phyloP scores from a whole-genome alignment of 2,113 vertebrate genomes.

The Antechinus stuartii region DNA sequence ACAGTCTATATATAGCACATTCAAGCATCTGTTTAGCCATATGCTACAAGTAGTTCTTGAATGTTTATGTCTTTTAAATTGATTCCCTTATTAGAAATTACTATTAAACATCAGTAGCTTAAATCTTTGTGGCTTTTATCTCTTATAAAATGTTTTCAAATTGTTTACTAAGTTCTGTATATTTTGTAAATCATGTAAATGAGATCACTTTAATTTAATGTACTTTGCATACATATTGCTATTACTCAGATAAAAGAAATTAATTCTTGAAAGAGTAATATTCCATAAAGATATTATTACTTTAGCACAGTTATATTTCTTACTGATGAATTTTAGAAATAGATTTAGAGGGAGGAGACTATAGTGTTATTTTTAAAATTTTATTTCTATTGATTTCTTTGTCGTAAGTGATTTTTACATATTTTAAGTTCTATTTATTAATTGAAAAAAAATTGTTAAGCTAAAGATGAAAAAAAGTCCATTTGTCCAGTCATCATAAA shows the following conservation, averaged over 20 bases:
- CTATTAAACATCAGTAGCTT: neutral
- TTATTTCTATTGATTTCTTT: constrained; percentile 35
- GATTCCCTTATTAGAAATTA: constrained; percentile 23
- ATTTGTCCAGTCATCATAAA: neutral
- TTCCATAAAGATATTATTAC: neutral
- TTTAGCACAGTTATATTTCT: constrained; percentile 6
- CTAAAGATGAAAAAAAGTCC: neutral
- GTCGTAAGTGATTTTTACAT: neutral
- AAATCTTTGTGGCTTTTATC: constrained; percentile 38
- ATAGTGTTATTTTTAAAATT: neutral
- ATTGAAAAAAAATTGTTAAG: neutral
- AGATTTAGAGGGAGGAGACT: neutral
- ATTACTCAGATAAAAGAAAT: constrained; percentile 28
- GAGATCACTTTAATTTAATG: constrained; percentile 22
- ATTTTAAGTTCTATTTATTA: neutral
- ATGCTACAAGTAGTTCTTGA: constrained; percentile 53
- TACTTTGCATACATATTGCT: constrained; percentile 17
- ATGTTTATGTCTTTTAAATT: constrained; percentile 24
- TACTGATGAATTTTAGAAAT: neutral
- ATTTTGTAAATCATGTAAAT: neutral
- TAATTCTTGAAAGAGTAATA: constrained; percentile 31
- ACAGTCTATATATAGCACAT: constrained; percentile 30
- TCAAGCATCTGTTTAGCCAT: constrained; percentile 68
- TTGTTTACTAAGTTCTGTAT: neutral
- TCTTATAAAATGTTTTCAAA: neutral